These are phyloP conservation scores for Cirrhinus molitorella DNA, from an alignment of 2,797 vertebrate species.

Conservation along the genomic window DNA sequence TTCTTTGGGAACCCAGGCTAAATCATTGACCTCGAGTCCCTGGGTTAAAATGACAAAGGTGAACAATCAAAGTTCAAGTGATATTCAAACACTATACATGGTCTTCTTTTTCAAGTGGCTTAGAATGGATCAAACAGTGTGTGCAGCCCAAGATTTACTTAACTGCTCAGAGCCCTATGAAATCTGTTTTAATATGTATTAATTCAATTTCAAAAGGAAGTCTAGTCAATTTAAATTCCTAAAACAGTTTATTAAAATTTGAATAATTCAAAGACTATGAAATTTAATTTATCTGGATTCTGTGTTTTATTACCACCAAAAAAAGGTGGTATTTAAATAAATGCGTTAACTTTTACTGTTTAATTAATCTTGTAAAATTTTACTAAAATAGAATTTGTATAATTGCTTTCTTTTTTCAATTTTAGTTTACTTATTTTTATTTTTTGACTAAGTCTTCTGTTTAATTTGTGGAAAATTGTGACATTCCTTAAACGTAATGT, in stretches of 20 bases:
- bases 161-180: neutral
- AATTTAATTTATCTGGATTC: too few species aligned
- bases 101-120: neutral
- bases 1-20: neutral
- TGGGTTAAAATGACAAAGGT: conserved; percentile 15
- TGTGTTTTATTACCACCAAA: too few species aligned
- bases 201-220: too few species aligned
- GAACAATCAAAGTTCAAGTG: conserved; percentile 19
- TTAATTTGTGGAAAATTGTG: neutral
- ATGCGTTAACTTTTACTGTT: neutral
- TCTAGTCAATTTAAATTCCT: neutral
- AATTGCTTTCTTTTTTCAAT: too few species aligned
- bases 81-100: neutral
- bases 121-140: too few species aligned
- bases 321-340: neutral
- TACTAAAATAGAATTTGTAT: neutral
- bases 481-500: neutral
- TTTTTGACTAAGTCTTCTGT: neutral
- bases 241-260: too few species aligned
- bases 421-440: too few species aligned
- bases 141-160: neutral
- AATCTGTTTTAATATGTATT: too few species aligned
- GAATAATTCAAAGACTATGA: too few species aligned
- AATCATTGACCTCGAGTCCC: conserved; percentile 21
- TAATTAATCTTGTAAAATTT: neutral